A percentile compares a stretch with the other conserved stretches of the same genome.
Evolutionary conservation across 2,888 invertebrate species (phyloP).

Genomic region (Adelphocoris suturalis): DNA sequence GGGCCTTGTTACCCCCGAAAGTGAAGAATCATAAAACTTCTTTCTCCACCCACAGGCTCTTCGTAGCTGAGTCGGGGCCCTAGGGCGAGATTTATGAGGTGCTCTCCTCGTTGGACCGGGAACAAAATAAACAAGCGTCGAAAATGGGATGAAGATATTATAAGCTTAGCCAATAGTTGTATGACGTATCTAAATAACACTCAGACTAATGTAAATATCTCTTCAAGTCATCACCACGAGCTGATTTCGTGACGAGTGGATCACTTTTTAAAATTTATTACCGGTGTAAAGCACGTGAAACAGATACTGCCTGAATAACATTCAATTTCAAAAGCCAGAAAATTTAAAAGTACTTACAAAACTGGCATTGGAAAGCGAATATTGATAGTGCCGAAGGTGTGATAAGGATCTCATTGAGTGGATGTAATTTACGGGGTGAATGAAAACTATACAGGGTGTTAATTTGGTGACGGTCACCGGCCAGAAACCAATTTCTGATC

Average conservation of each 20-base stretch:
- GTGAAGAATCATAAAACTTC: constrained; percentile 32
- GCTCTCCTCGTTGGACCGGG: constrained; percentile 1
- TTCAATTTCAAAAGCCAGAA: not conserved
- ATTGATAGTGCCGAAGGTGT: too few species aligned
- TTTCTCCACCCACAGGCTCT: constrained; percentile 40
- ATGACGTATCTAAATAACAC: not conserved
- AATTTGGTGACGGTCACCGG: too few species aligned
- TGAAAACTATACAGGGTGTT: too few species aligned
- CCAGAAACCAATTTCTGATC: too few species aligned
- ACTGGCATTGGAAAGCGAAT: too few species aligned
- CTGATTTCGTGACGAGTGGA: not conserved
- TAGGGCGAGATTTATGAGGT: constrained; percentile 14
- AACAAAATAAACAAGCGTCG: constrained; percentile 24
- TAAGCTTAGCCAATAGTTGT: not conserved
- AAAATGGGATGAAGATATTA: constrained; percentile 39
- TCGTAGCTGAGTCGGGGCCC: constrained; percentile 4
- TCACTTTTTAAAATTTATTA: not conserved
- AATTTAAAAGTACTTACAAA: too few species aligned
- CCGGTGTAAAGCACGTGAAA: not conserved
- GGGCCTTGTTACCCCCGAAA: constrained; percentile 43
- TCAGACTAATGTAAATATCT: not conserved
- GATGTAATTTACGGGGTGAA: too few species aligned
- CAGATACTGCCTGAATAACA: not conserved
- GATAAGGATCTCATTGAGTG: too few species aligned
- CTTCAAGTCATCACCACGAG: not conserved